A percentile compares a stretch with the other conserved stretches of the same genome.
phyloP scores from a whole-genome alignment of 2,888 invertebrate species.

The Phragmatobia fuliginosa region DNA sequence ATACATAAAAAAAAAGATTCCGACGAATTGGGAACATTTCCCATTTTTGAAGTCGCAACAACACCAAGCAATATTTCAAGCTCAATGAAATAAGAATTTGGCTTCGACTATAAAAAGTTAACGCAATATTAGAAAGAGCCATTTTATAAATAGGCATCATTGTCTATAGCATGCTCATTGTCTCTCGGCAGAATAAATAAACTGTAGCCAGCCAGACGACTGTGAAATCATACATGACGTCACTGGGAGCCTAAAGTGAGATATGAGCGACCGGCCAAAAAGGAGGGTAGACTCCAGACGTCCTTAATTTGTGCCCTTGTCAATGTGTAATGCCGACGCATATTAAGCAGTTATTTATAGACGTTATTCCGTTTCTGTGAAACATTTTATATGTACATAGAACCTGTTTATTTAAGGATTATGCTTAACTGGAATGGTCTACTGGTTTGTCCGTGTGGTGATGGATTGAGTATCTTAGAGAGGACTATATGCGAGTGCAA shows the following conservation, averaged over 20 bases:
- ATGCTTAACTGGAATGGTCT: background rate
- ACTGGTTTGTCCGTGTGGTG: no score
- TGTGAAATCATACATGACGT: background rate
- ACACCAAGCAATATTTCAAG: background rate
- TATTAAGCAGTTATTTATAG: constrained; percentile 18
- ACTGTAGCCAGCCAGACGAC: constrained; percentile 5
- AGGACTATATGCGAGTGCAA: no score
- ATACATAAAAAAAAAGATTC: no score
- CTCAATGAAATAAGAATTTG: background rate
- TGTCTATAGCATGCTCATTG: background rate
- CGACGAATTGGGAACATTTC: no score
- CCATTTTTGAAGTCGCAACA: no score
- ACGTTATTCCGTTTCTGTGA: background rate
- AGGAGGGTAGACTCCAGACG: constrained; percentile 21
- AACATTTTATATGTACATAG: background rate
- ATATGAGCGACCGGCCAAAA: background rate
- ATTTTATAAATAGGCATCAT: background rate
- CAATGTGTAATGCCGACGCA: constrained; percentile 21
- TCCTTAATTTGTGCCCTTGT: constrained; percentile 41
- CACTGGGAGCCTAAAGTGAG: background rate
- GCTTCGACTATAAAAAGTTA: background rate
- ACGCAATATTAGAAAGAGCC: background rate
- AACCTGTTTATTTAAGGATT: background rate
- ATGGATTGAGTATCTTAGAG: no score
- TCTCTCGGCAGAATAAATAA: background rate